phyloP scores from a whole-genome alignment of 2,113 vertebrate species.

The Nerophis ophidion region DNA sequence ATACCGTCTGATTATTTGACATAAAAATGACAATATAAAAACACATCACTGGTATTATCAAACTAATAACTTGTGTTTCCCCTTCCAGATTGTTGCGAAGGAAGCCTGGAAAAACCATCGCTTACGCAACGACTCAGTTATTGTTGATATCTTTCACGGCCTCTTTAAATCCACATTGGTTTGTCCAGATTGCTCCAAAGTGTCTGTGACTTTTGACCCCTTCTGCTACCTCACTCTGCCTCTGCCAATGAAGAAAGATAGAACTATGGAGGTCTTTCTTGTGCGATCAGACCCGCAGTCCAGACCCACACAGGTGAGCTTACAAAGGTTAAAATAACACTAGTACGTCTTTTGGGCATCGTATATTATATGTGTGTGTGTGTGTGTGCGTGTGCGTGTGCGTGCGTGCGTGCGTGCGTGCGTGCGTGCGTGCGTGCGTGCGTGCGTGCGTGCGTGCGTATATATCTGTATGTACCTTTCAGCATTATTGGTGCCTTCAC shows the following conservation, averaged over 20 bases:
- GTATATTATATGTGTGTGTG: too few species aligned
- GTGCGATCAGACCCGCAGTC: constrained; percentile 82
- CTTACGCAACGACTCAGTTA: constrained; percentile 84
- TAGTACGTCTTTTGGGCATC: too few species aligned
- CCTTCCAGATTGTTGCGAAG: constrained; percentile 79
- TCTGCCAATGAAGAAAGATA: constrained; percentile 87
- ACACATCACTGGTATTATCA: too few species aligned
- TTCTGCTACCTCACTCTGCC: constrained; percentile 92
- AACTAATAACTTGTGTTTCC: not conserved
- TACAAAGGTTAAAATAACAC: too few species aligned
- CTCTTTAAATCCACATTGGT: constrained; percentile 90
- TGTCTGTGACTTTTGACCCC: constrained; percentile 89
- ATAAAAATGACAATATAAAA: too few species aligned
- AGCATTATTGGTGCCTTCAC: too few species aligned
- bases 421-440: too few species aligned
- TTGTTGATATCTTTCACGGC: constrained; percentile 88
- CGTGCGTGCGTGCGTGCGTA: too few species aligned
- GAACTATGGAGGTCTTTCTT: constrained; percentile 84
- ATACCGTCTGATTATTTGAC: too few species aligned
- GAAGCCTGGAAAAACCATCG: constrained; percentile 88
- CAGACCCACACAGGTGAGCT: constrained; percentile 84
- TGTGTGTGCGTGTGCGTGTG: too few species aligned
- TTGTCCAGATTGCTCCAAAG: constrained; percentile 84
- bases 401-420: too few species aligned
- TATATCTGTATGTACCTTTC: too few species aligned